These are phyloP conservation scores for Pseudopodoces humilis DNA, from an alignment of 2,113 vertebrate species.

Conservation along the genomic window DNA sequence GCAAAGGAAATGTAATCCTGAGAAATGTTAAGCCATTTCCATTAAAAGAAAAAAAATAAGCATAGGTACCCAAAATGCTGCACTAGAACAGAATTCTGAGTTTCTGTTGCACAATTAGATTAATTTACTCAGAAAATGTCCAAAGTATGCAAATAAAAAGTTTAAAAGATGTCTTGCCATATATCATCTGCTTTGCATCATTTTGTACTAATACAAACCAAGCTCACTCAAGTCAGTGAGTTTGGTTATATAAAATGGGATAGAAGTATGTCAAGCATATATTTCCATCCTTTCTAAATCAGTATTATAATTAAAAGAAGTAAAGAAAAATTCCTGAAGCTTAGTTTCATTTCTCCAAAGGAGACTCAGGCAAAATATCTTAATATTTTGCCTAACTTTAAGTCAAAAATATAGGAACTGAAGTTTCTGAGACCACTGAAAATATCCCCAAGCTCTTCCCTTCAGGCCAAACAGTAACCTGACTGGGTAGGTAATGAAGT, in stretches of 20 bases:
- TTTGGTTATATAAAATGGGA: neutral
- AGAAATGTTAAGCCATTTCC: neutral
- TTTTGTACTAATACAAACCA: neutral
- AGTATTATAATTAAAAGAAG: neutral
- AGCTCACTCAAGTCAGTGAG: neutral
- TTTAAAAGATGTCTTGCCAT: neutral
- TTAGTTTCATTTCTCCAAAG: neutral
- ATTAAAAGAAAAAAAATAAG: neutral
- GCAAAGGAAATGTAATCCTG: neutral
- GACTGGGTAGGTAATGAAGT: neutral
- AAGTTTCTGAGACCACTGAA: neutral
- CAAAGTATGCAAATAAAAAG: neutral
- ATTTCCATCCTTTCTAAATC: neutral
- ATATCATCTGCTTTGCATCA: neutral
- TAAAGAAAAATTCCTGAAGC: neutral
- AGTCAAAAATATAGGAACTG: neutral
- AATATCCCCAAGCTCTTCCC: neutral
- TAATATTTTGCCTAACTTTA: neutral
- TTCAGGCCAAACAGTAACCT: neutral
- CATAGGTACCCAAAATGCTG: neutral
- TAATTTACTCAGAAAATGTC: neutral
- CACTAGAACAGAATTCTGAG: neutral
- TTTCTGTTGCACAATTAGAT: neutral
- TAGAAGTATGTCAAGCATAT: neutral
- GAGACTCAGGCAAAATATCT: neutral